Base-by-base conservation (phyloP, 2,113 vertebrate species). In the Phocoena phocoena region DNA sequence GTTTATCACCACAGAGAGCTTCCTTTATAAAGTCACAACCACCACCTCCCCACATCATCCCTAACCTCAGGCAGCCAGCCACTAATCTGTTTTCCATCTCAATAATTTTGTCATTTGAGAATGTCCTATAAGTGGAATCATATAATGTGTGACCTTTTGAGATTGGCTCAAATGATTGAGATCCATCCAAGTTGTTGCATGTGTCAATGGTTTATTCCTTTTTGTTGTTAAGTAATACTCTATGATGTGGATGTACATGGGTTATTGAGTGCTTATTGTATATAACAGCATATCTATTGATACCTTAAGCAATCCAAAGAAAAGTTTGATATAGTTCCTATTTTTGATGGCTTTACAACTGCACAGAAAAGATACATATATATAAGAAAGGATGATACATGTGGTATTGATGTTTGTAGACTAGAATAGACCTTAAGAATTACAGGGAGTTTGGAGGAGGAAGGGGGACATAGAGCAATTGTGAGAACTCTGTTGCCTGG, bases 81-180 rank as follows among this genome's bases (percentile, higher is more conserved):
- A 76, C 38, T 92, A 81, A 96, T 95, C 55, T 90, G 25, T 73
- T 96, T 92, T 91, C 36, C 41, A 86, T 92, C 47, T 85, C 68
- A 81, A 0, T 79, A 95, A 92, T 95, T 87, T 93, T 96, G 15
- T 95, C 74, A 55, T 87, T 96, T 89, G n/a, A 91, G 60, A 85
- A 67, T 93, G 18, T 85, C 77, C 31, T 91, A 53, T 96, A 97
- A 90, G 86, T 98, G 26, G 65, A 96, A 55, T 98, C 63, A 67
- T 87, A 44, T 33, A 95, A 28, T 68, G 58, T 93, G 36, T 97
- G 60, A 47, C 67, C 68, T 95, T 94, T 91, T 95, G 80, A 85
- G 38, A 93, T 68, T 67, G 70, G 26, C 41, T 63, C 28, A 96
- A 28, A 84, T 53, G 23, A 88, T 88, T 84, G 60, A 53, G n/a